Evolutionary conservation across 2,888 invertebrate genomes (phyloP).

Genomic region (Cephus rjabovi): DNA sequence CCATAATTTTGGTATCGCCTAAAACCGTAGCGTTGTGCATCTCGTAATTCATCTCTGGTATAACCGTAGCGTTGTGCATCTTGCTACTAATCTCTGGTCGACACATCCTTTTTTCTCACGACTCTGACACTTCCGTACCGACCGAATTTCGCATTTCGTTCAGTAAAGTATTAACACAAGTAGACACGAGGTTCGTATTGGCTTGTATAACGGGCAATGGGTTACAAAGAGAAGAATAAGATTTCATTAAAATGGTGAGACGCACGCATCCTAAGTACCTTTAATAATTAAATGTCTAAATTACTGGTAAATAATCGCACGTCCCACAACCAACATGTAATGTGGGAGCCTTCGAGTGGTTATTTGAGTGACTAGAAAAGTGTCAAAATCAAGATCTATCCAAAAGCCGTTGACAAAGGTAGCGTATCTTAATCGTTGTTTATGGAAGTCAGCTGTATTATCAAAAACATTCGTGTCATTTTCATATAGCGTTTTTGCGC

Average conservation of each 20-base stretch:
- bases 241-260: slow-evolving; percentile 50
- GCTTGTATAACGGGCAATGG: background rate
- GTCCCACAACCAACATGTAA: slow-evolving; percentile 47
- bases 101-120: background rate
- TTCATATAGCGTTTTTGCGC: slow-evolving; percentile 18
- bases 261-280: slow-evolving; percentile 43
- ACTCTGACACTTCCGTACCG: background rate
- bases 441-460: slow-evolving; percentile 63
- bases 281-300: slow-evolving; percentile 54
- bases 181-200: background rate
- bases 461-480: slow-evolving; percentile 43
- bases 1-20: too few relatives aligned
- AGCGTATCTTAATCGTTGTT: slow-evolving; percentile 52
- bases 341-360: slow-evolving; percentile 36
- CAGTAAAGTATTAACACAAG: background rate
- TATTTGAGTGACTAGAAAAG: slow-evolving; percentile 37
- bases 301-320: slow-evolving; percentile 47
- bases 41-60: too few relatives aligned
- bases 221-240: slow-evolving; percentile 16
- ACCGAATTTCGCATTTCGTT: background rate
- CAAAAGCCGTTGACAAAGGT: slow-evolving; percentile 51
- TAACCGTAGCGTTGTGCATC: too few relatives aligned
- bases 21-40: too few relatives aligned
- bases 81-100: background rate
- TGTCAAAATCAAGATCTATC: slow-evolving; percentile 28